phyloP scores from a whole-genome alignment of 2,888 invertebrate species.

The Rotaria magnacalcarata region DNA sequence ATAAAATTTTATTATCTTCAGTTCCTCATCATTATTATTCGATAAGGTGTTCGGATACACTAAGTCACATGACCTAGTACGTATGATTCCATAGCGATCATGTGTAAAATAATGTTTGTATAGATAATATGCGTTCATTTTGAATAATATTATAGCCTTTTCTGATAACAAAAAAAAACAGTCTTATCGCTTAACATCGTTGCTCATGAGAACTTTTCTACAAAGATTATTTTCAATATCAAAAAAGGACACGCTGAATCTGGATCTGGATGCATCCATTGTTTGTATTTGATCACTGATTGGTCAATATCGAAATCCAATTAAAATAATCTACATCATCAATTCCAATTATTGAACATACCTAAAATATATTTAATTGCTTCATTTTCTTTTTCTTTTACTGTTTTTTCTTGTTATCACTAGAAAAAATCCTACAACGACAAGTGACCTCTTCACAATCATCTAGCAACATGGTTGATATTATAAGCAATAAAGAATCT shows the following conservation, averaged over 20 bases:
- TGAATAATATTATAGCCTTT: no score
- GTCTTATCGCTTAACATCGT: no score
- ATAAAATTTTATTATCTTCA: no score
- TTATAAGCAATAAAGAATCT: background rate
- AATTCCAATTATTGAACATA: background rate
- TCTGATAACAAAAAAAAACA: no score
- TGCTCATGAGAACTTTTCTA: no score
- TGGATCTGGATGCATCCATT: no score
- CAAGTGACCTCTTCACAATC: background rate
- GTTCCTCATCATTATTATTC: no score
- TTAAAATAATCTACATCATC: background rate
- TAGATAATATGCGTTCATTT: background rate
- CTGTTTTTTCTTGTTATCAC: background rate
- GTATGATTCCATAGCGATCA: background rate
- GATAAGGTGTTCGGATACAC: background rate
- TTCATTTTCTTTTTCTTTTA: background rate
- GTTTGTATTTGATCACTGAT: background rate
- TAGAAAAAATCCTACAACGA: background rate
- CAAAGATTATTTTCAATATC: no score
- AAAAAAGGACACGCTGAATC: background rate
- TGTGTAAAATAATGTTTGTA: background rate
- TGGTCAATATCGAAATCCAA: background rate
- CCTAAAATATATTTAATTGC: background rate
- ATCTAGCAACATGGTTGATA: slow-evolving; percentile 20
- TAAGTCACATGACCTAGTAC: background rate